phyloP scores from a whole-genome alignment of 2,797 vertebrate species.

The Syncerus caffer region DNA sequence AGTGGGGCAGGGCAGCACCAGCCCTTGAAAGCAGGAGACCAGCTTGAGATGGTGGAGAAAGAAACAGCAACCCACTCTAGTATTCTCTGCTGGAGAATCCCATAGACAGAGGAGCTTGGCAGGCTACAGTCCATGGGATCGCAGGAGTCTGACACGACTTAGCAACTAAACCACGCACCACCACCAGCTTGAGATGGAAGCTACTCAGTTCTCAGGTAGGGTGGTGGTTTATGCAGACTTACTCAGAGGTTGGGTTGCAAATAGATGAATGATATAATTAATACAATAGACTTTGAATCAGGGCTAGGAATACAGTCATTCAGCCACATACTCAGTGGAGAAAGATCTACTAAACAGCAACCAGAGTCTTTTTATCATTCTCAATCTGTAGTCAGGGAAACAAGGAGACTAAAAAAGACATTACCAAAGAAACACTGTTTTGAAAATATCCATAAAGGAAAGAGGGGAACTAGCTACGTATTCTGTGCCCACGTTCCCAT shows the following conservation, averaged over 20 bases:
- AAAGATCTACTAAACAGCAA: slow-evolving; percentile 10
- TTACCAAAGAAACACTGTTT: slow-evolving; percentile 56
- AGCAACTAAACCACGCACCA: neutral
- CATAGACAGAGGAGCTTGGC: neutral
- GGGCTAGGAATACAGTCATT: neutral
- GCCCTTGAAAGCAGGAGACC: neutral
- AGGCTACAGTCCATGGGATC: neutral
- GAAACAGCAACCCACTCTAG: neutral
- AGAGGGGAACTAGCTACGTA: neutral
- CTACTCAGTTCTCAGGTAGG: neutral
- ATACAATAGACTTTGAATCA: neutral
- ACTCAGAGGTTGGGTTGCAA: neutral
- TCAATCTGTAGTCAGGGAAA: slow-evolving; percentile 73
- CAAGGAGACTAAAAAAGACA: slow-evolving; percentile 63
- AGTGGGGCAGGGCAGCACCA: neutral
- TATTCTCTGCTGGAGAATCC: neutral
- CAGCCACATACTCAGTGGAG: neutral
- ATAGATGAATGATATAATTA: slow-evolving; percentile 41
- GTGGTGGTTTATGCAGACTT: neutral
- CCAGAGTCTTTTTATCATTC: slow-evolving; percentile 28
- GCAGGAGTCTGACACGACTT: neutral
- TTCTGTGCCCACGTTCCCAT: slow-evolving; percentile 14
- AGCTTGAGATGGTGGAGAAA: neutral
- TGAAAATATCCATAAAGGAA: slow-evolving; percentile 60
- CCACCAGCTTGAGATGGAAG: neutral